These are phyloP conservation scores for Columba guinea DNA, from an alignment of 2,797 vertebrate species.

Conservation along the genomic window DNA sequence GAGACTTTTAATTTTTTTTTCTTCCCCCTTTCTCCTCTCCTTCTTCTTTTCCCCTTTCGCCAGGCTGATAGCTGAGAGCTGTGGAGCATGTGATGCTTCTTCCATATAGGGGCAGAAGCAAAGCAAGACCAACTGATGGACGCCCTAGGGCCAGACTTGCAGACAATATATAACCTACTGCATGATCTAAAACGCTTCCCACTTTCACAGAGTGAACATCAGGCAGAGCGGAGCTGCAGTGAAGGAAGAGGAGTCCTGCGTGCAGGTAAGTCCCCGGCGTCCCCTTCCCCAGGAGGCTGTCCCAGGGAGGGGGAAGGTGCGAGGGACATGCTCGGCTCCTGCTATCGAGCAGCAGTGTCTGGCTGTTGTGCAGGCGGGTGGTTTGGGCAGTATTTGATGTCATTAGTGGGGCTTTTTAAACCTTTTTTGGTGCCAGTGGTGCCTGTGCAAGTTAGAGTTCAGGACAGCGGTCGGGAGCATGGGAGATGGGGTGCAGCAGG, in stretches of 20 bases:
- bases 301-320: neutral
- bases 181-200: slow-evolving; percentile 72
- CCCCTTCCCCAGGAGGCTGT: neutral
- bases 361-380: neutral
- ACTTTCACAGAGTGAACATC: slow-evolving; percentile 58
- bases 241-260: slow-evolving; percentile 1
- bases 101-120: slow-evolving; percentile 75
- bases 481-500: neutral
- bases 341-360: neutral
- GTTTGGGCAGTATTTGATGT: neutral
- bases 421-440: neutral
- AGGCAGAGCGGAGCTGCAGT: slow-evolving; percentile 20
- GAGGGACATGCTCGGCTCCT: neutral
- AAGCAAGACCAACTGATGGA: slow-evolving; percentile 71
- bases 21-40: neutral
- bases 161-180: slow-evolving; percentile 91
- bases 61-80: slow-evolving; percentile 71
- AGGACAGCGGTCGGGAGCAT: neutral
- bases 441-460: neutral
- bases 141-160: slow-evolving; percentile 88
- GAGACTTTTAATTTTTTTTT: slow-evolving; percentile 22
- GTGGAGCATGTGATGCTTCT: slow-evolving; percentile 73
- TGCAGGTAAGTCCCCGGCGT: slow-evolving; percentile 42
- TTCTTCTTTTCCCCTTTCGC: slow-evolving; percentile 43
- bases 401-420: neutral